phyloP scores from a whole-genome alignment of 2,113 vertebrate species.

The Odontophorus gujanensis region DNA sequence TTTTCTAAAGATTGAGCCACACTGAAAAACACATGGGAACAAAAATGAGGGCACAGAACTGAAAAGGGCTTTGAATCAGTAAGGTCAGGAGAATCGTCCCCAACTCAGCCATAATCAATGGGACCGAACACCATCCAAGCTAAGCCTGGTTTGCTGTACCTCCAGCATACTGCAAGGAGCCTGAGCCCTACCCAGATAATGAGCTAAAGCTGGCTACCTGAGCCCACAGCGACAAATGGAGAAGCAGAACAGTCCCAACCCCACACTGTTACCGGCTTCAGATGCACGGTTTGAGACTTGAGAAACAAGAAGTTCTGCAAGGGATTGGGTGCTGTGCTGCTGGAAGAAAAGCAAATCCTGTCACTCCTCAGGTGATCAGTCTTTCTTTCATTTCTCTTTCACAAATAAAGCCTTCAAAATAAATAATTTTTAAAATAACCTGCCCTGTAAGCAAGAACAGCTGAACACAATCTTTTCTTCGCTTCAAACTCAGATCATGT shows the following conservation, averaged over 20 bases:
- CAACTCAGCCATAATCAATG: background rate
- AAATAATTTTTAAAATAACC: background rate
- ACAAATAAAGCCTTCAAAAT: background rate
- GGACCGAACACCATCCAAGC: background rate
- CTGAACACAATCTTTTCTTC: background rate
- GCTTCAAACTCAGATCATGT: background rate
- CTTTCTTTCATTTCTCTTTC: background rate
- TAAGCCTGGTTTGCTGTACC: background rate
- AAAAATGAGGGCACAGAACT: background rate
- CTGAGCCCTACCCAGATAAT: background rate
- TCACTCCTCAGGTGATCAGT: background rate
- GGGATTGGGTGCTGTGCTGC: background rate
- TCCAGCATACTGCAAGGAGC: background rate
- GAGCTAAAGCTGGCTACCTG: background rate
- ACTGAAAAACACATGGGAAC: background rate
- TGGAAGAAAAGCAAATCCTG: background rate
- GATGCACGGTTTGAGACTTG: background rate
- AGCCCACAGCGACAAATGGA: background rate
- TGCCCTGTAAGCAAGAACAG: background rate
- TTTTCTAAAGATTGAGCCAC: background rate
- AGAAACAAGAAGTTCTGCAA: fast-evolving
- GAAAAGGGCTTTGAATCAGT: background rate
- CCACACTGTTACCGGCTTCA: background rate
- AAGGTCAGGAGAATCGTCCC: background rate
- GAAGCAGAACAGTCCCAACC: background rate